Conservation (phyloP, 2,888 invertebrate genomes). For the Slavum lentiscoides region DNA sequence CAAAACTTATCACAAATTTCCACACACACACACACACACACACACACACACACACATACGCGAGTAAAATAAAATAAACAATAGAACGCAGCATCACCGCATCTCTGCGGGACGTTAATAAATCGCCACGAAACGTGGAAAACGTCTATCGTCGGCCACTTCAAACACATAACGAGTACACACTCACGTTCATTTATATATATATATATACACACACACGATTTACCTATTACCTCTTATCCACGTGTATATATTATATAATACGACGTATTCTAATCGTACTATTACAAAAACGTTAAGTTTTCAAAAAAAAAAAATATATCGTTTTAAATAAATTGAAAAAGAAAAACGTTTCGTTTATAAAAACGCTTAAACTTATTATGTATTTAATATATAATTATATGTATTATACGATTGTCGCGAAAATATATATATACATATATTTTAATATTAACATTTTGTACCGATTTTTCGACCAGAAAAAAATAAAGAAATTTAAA, state of each 20-base stretch:
- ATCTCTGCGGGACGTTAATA: slow-evolving; percentile 2
- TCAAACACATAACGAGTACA: slow-evolving; percentile 16
- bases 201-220: not conserved
- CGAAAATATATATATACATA: too few species aligned
- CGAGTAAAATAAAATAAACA: slow-evolving; percentile 26
- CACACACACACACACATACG: slow-evolving; percentile 1
- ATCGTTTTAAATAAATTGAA: too few species aligned
- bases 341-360: too few species aligned
- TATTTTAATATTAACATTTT: too few species aligned
- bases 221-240: not conserved
- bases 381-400: too few species aligned
- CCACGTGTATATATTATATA: not conserved
- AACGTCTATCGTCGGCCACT: slow-evolving; percentile 45
- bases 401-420: too few species aligned
- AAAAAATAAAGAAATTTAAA: too few species aligned
- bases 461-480: too few species aligned
- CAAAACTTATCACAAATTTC: slow-evolving; percentile 29
- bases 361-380: too few species aligned
- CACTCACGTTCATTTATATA: not conserved
- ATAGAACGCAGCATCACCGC: not conserved
- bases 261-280: not conserved
- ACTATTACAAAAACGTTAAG: too few species aligned
- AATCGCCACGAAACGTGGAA: slow-evolving; percentile 12
- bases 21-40: not conserved
- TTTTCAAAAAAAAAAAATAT: too few species aligned